These are phyloP conservation scores for Riparia riparia DNA, from an alignment of 2,113 vertebrate genomes.

Conservation along the genomic window DNA sequence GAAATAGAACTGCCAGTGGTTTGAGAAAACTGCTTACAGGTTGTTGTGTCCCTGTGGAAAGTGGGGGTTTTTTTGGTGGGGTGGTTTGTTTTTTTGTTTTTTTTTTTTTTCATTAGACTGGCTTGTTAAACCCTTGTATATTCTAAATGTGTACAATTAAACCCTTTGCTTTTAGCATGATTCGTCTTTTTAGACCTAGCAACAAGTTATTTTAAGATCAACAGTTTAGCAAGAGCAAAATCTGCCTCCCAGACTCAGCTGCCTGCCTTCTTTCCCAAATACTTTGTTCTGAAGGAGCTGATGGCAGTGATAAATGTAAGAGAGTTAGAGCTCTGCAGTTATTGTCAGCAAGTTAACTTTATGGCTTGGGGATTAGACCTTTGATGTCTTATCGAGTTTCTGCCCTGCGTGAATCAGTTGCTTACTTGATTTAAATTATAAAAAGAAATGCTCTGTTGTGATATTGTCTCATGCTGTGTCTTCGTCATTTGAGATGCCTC, in stretches of 20 bases:
- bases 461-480: conserved; percentile 57
- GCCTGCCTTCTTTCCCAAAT: neutral
- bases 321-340: conserved; percentile 33
- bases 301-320: conserved; percentile 62
- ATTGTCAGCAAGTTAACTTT: conserved; percentile 59
- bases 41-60: conserved; percentile 10
- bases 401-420: conserved; percentile 53
- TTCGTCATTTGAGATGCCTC: conserved; percentile 60
- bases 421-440: conserved; percentile 66
- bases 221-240: conserved; percentile 18
- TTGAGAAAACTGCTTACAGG: conserved; percentile 5
- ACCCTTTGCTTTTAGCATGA: neutral
- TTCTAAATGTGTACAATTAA: neutral
- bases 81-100: neutral
- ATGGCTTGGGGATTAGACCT: conserved; percentile 43
- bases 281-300: conserved; percentile 53
- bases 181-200: conserved; percentile 25
- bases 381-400: conserved; percentile 63
- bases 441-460: conserved; percentile 50
- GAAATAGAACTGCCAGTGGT: conserved; percentile 24
- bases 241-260: conserved; percentile 27
- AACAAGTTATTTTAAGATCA: conserved; percentile 24
- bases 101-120: neutral
- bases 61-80: neutral
- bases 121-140: neutral